Conservation (phyloP, 64 coral and sea anemone genomes). For the Montipora capricornis region DNA sequence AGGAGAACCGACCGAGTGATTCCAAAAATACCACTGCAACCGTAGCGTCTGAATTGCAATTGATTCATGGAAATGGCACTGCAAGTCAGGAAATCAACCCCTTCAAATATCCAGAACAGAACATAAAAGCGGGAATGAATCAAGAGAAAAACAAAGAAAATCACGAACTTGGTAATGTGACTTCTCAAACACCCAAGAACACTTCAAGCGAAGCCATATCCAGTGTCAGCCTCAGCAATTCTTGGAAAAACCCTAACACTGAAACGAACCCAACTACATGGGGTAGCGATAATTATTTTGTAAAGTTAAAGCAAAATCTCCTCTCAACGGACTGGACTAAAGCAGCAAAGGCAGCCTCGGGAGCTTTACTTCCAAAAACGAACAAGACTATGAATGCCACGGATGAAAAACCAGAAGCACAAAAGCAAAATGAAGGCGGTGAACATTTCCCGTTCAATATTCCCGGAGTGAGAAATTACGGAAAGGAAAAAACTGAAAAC, state of each 20-base stretch:
- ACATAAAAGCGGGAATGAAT: background rate
- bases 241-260: background rate
- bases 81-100: background rate
- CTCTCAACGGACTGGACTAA: background rate
- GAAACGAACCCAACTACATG: background rate
- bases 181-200: background rate
- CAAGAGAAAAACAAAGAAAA: background rate
- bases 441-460: constrained; percentile 20
- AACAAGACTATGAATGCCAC: background rate
- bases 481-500: background rate
- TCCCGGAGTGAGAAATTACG: constrained; percentile 18
- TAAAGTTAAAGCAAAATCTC: background rate
- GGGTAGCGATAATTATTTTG: background rate
- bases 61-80: background rate
- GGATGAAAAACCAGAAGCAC: background rate
- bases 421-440: background rate
- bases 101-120: background rate
- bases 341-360: background rate
- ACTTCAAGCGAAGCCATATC: background rate
- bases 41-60: background rate
- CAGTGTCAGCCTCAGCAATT: background rate
- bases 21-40: background rate
- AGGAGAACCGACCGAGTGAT: background rate
- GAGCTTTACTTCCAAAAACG: background rate
- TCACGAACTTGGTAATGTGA: background rate